phyloP scores from a whole-genome alignment of 37 sponge, comb jelly and placozoan species.

The Hexactinellida sp. region DNA sequence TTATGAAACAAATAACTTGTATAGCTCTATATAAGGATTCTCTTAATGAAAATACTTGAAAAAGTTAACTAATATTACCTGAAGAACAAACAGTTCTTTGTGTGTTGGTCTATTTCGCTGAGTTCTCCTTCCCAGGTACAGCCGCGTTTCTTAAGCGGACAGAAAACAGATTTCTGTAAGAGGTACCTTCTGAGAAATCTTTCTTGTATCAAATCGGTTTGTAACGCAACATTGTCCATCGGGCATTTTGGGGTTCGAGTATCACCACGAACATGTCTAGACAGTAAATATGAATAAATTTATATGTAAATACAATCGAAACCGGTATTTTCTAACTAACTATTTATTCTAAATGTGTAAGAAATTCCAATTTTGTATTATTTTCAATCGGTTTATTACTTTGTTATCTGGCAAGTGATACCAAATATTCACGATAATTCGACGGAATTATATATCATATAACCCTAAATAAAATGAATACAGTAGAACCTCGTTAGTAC shows the following conservation, averaged over 20 bases:
- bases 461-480: too few species aligned
- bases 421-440: too few species aligned
- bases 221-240: neutral
- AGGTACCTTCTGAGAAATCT: neutral
- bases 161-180: neutral
- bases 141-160: neutral
- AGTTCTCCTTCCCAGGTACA: neutral
- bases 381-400: too few species aligned
- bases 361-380: too few species aligned
- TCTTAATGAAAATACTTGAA: too few species aligned
- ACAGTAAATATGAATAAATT: neutral
- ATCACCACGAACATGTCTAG: neutral
- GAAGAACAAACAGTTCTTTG: neutral
- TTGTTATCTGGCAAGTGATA: too few species aligned
- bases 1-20: too few species aligned
- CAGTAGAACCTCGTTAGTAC: too few species aligned
- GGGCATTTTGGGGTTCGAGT: neutral
- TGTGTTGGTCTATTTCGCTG: neutral
- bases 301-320: neutral
- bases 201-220: constrained; percentile 10
- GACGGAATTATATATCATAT: too few species aligned
- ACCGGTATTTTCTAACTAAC: too few species aligned
- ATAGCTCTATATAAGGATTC: too few species aligned
- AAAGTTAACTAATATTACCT: neutral
- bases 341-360: too few species aligned